A percentile compares a stretch with the other conserved stretches of the same genome.
Evolutionary conservation across 2,797 vertebrate genomes (phyloP).

Genomic region (Siniperca undulata): DNA sequence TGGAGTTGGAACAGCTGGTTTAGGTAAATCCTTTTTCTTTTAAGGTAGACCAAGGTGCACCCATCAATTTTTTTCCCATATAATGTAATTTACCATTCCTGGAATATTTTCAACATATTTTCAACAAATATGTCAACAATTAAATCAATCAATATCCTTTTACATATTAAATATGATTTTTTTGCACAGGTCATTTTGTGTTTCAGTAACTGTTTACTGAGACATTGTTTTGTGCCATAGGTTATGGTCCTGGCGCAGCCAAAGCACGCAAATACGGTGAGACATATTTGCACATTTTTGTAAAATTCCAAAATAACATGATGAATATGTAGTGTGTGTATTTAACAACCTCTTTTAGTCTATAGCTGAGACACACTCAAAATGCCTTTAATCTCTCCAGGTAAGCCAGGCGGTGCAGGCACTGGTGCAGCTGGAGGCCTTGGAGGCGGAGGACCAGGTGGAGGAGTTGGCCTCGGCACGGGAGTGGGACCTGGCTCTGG

Average conservation of each 20-base stretch:
- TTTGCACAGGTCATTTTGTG: not conserved
- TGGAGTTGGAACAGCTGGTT: constrained; percentile 21
- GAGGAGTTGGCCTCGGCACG: constrained; percentile 25
- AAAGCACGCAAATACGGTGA: constrained; percentile 85
- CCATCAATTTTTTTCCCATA: not conserved
- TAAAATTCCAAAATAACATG: constrained; percentile 9
- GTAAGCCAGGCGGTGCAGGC: constrained; percentile 60
- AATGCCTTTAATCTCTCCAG: constrained; percentile 48
- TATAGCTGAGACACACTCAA: not conserved
- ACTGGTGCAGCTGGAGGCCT: constrained; percentile 43
- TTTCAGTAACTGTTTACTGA: not conserved
- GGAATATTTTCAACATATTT: not conserved
- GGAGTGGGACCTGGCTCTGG: constrained; percentile 42
- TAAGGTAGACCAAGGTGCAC: not conserved
- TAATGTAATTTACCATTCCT: not conserved
- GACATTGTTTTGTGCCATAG: constrained; percentile 50
- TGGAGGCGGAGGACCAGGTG: constrained; percentile 57
- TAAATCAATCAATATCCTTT: not conserved
- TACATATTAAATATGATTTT: not conserved
- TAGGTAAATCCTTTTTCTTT: constrained; percentile 39
- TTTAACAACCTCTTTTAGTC: not conserved
- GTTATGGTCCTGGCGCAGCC: constrained; percentile 75
- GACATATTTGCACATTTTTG: not conserved
- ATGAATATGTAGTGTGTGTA: not conserved
- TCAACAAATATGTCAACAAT: not conserved